Conservation (phyloP, 2,888 invertebrate genomes). For the Hylaea fasciaria region DNA sequence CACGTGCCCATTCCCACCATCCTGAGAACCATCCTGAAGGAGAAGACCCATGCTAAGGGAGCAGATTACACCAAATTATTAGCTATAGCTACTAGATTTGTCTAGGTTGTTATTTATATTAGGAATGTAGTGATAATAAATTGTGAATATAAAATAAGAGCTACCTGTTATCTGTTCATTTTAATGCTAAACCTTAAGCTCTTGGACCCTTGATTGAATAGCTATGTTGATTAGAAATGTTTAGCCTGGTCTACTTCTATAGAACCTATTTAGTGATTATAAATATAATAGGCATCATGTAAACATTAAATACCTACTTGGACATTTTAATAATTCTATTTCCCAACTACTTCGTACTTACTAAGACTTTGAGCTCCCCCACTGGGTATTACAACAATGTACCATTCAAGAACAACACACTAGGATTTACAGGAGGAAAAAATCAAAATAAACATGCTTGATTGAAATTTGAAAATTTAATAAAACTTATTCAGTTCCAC, state of each 20-base stretch:
- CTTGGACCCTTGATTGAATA: too few species aligned
- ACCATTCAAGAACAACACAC: too few species aligned
- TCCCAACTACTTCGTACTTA: not conserved
- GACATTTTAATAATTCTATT: too few species aligned
- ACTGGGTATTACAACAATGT: too few species aligned
- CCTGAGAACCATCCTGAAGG: conserved; percentile 92
- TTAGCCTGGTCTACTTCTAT: too few species aligned
- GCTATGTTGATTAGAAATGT: too few species aligned
- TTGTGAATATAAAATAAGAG: conserved; percentile 17
- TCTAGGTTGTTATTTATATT: conserved; percentile 75
- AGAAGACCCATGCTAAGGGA: conserved; percentile 91
- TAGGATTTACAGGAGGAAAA: conserved; percentile 30
- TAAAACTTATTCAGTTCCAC: conserved; percentile 79
- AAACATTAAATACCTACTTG: too few species aligned
- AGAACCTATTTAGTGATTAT: too few species aligned
- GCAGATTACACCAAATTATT: conserved; percentile 97
- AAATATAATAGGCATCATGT: too few species aligned
- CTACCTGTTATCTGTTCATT: not conserved
- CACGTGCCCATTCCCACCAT: conserved; percentile 97
- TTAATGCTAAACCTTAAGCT: too few species aligned
- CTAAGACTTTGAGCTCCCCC: too few species aligned
- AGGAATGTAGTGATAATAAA: conserved; percentile 53
- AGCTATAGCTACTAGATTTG: conserved; percentile 94
- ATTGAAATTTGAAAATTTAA: conserved; percentile 82
- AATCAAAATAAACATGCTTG: conserved; percentile 48